These are phyloP conservation scores for Vanessa atalanta DNA, from an alignment of 1,140 invertebrate genomes.

Conservation along the genomic window DNA sequence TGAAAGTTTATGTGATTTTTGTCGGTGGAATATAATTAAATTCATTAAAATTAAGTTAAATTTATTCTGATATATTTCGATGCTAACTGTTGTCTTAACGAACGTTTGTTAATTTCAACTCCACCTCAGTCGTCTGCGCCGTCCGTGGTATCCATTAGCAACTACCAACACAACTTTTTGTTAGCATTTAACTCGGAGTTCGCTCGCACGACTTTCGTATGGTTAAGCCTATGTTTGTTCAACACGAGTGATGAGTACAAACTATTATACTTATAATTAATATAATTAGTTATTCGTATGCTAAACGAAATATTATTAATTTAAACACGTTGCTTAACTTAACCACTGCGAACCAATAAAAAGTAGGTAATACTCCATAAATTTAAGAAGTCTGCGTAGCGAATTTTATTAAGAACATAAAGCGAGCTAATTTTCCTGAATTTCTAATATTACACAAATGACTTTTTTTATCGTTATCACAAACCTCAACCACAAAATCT, in stretches of 20 bases:
- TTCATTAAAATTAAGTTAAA: neutral
- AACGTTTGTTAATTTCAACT: neutral
- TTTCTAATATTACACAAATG: neutral
- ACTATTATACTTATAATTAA: neutral
- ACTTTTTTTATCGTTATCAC: neutral
- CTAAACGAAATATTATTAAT: too few species aligned
- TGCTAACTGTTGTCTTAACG: neutral
- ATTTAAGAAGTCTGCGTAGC: neutral
- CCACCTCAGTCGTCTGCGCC: neutral
- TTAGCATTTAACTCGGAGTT: conserved; percentile 7
- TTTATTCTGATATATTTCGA: neutral
- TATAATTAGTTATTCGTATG: neutral
- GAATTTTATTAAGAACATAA: neutral
- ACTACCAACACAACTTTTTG: conserved; percentile 4
- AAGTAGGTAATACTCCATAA: too few species aligned
- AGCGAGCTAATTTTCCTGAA: neutral
- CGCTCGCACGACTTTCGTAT: neutral
- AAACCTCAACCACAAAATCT: neutral
- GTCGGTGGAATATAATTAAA: too few species aligned
- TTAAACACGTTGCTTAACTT: too few species aligned
- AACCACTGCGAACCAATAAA: too few species aligned
- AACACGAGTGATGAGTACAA: neutral
- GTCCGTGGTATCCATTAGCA: neutral
- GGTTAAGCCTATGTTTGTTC: neutral
- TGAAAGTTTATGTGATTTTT: too few species aligned